Evolutionary conservation across 1,140 invertebrate genomes (phyloP).

Genomic region (Aporrectodea caliginosa): DNA sequence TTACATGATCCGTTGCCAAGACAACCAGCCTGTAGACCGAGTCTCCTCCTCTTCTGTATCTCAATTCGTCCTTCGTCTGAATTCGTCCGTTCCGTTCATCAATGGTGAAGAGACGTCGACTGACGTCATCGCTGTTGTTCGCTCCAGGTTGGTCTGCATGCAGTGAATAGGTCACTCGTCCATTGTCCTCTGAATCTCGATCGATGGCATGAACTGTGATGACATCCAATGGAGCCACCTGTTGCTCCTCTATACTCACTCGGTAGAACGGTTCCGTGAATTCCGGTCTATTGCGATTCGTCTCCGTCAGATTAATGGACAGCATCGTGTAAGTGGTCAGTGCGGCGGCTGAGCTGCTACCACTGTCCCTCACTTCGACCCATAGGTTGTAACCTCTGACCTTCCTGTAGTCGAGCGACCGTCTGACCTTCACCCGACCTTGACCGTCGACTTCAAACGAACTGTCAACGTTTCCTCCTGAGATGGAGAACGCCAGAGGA

Average conservation of each 20-base stretch:
- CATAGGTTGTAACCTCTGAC: constrained; percentile 10
- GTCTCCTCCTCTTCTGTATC: background rate
- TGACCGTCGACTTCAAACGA: background rate
- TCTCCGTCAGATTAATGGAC: constrained; percentile 16
- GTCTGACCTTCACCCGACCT: constrained; percentile 19
- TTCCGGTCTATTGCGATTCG: constrained; percentile 28
- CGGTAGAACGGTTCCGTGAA: constrained; percentile 13
- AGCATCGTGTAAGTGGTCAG: constrained; percentile 9
- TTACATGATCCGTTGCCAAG: background rate
- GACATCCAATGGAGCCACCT: constrained; percentile 51
- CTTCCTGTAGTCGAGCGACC: constrained; percentile 19
- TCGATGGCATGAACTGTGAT: constrained; percentile 67
- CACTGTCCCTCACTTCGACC: constrained; percentile 30
- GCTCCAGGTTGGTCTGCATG: too few relatives aligned
- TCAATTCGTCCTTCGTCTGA: background rate
- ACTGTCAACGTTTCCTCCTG: background rate
- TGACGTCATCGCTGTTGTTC: background rate
- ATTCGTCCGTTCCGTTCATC: background rate
- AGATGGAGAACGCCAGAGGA: background rate
- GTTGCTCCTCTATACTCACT: constrained; percentile 28
- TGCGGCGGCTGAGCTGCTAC: background rate
- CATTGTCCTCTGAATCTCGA: constrained; percentile 71
- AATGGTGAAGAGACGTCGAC: too few relatives aligned
- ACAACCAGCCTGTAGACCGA: background rate
- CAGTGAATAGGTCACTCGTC: constrained; percentile 65